Percentiles rank a stretch among this genome's conserved stretches.
Conservation (phyloP, 2,797 vertebrate species). For the Molossus alvarezi region DNA sequence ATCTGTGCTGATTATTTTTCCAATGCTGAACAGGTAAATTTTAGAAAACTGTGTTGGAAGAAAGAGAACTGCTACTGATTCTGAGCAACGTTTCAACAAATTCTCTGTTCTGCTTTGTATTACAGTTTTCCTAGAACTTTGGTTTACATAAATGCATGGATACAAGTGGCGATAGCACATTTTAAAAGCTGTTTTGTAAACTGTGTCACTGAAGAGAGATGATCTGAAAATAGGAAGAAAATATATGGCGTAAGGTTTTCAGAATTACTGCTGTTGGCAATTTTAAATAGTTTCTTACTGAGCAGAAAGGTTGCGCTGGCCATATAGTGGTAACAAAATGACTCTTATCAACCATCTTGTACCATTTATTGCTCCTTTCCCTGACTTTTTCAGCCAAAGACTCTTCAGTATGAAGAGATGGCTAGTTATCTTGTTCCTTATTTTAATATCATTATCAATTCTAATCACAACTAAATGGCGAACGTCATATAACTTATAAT, state of each 20-base stretch:
- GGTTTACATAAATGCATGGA: neutral
- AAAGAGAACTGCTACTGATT: neutral
- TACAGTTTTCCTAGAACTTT: neutral
- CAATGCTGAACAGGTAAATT: neutral
- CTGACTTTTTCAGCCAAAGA: neutral
- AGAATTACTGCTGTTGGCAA: neutral
- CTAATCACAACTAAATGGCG: neutral
- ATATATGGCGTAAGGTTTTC: neutral
- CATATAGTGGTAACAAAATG: neutral
- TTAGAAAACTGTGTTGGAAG: neutral
- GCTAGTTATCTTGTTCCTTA: neutral
- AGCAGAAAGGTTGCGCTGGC: neutral
- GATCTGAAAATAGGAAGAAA: neutral
- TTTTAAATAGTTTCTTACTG: slow-evolving; percentile 8
- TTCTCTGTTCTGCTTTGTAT: neutral
- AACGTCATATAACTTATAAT: neutral
- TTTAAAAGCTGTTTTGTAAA: neutral
- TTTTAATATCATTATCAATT: neutral
- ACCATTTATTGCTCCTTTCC: neutral
- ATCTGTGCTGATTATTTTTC: neutral
- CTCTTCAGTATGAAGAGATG: neutral
- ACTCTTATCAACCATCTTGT: neutral
- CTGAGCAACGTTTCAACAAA: neutral
- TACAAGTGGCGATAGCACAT: neutral
- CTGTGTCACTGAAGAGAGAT: neutral